phyloP scores from a whole-genome alignment of 2,797 vertebrate species.

The Denticeps clupeoides region DNA sequence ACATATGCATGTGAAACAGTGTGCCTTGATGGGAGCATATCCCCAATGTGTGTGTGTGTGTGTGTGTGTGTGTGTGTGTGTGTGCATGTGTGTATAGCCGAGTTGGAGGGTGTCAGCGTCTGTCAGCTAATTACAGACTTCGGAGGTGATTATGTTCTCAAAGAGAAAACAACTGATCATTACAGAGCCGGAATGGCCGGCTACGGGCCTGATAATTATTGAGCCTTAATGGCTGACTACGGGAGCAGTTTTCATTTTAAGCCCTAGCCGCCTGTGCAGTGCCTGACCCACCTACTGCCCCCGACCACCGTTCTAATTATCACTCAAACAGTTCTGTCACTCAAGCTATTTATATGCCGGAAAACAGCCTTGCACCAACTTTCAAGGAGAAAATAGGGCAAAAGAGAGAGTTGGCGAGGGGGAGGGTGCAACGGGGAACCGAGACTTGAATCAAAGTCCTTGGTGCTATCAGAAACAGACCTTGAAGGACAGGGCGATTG shows the following conservation, averaged over 20 bases:
- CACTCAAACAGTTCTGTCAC: conserved; percentile 30
- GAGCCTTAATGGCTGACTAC: conserved; percentile 27
- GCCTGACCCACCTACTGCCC: conserved; percentile 35
- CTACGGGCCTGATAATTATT: conserved; percentile 11
- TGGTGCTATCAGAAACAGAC: too few relatives aligned
- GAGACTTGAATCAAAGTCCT: too few relatives aligned
- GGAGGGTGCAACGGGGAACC: neutral
- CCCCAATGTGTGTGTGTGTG: neutral
- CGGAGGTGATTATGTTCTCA: conserved; percentile 63
- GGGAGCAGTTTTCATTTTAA: conserved; percentile 13
- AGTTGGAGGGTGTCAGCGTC: conserved; percentile 15
- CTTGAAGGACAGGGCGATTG: conserved; percentile 16
- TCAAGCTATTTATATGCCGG: conserved; percentile 32
- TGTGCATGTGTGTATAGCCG: neutral
- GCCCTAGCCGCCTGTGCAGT: neutral
- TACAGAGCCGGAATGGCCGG: conserved; percentile 40
- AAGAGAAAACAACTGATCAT: conserved; percentile 63
- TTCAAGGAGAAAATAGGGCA: neutral
- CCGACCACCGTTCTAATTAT: conserved; percentile 30
- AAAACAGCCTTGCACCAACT: conserved; percentile 3
- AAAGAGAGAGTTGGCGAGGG: neutral
- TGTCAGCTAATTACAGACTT: conserved; percentile 57
- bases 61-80: neutral
- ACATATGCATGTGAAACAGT: too few relatives aligned
- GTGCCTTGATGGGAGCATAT: too few relatives aligned